These are phyloP conservation scores for Meghimatium bilineatum DNA, from an alignment of 2,888 invertebrate genomes.

Conservation along the genomic window DNA sequence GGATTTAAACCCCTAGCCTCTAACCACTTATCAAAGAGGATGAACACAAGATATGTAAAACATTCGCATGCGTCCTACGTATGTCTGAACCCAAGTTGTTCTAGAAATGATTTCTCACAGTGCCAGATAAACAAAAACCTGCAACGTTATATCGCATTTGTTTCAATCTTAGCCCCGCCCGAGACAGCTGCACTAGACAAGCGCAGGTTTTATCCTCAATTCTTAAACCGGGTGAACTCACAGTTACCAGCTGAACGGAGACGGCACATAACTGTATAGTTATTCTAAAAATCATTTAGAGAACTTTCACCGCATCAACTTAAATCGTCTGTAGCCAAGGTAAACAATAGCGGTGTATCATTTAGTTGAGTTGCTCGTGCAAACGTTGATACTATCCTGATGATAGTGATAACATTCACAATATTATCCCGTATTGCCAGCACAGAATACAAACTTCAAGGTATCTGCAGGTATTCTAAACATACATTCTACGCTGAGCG, in stretches of 20 bases:
- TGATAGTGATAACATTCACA: too few species aligned
- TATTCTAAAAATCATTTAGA: neutral
- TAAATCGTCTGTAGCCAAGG: too few species aligned
- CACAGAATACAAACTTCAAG: too few species aligned
- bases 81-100: neutral
- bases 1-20: too few species aligned
- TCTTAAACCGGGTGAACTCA: neutral
- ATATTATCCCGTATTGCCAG: too few species aligned
- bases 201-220: neutral
- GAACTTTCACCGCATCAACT: neutral
- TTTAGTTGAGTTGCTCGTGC: too few species aligned
- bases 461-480: too few species aligned
- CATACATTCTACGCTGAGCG: too few species aligned
- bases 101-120: neutral
- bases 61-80: neutral
- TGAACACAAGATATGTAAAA: neutral
- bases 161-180: neutral
- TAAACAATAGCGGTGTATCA: too few species aligned
- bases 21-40: too few species aligned
- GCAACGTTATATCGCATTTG: neutral
- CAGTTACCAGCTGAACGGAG: neutral
- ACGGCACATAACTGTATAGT: neutral
- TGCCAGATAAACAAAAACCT: neutral
- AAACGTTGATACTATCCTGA: too few species aligned
- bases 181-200: neutral